Base-by-base conservation (phyloP, 2,888 invertebrate species). In the Ochropacha duplaris region DNA sequence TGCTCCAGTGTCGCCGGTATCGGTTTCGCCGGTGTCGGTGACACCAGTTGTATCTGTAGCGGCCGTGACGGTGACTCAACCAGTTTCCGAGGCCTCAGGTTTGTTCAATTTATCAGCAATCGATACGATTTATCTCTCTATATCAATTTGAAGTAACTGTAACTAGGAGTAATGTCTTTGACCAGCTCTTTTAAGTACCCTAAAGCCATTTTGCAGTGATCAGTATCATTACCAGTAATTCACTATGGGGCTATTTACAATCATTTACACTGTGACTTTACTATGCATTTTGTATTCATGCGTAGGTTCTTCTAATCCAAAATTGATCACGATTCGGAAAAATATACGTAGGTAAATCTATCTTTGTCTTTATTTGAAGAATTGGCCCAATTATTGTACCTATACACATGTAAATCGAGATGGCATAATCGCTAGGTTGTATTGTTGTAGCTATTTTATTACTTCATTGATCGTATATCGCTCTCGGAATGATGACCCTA, bases 31-130 rank as follows among this genome's bases (percentile, higher is more conserved):
- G 58, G 66, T 74, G 64, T 59, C 66, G 34, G 65, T 73, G 34
- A 56, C 62, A 50, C 60, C 77, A 54, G 73, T 66, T 31, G 55
- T 66, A 54, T 62, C 78, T 22, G 74, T 71, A 55, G 68, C 77
- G 58, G 64, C 75, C 57, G 72, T 72, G 57, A 60, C 78, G 59
- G 68, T 74, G 52, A 55, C 75, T 16, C 75, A 76, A 65, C 65
- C 79, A 52, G 73, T 72, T 59, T 60, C 83, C 26, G 86, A 85
- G 69, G 67, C 74, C 52, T 62, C 87, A 81, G 88, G 87, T 87
- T 76, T 61, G 77, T 76, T 67, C 59, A 54, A 44, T 57, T 57
- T 50, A 8, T 19, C 19, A 6, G 6, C 3, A 50, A 24, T 50
- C 24, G n/a, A 6, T 19, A 19, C 39, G 5, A 49, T 24, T 49